Evolutionary conservation across 2,888 invertebrate genomes (phyloP), one percentile per base, ranked within the genome.

Genomic region (Oasisia sp.): DNA sequence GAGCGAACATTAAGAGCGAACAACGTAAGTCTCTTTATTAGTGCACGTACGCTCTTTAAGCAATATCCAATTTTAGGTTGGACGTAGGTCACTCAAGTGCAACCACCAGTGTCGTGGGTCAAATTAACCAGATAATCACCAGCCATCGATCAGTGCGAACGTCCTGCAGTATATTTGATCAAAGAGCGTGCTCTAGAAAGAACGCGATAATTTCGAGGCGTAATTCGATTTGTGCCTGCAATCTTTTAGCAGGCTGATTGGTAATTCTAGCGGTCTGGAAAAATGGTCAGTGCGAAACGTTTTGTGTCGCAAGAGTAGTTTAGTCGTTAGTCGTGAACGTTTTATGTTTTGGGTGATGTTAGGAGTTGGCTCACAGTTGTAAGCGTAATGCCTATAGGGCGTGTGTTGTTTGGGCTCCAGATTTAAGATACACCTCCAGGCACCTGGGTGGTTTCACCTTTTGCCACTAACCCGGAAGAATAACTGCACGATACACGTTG

Each of bases 181-280:
- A 74, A 74, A 74, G 74, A 27, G 74, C 74, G 7, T 74, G 74
- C 19, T 27, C 74, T 19, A 4, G 74, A 74, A 74, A 74, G 74
- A 74, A 74, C 27, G 27, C 19, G 74, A 74, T 74, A 19, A 27
- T 74, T 19, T 74, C n/a, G 74, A n/a, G 74, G 27, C 7, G 74
- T 74, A 74, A 74, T 74, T 74, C 74, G 74, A 74, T 74, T 74
- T 74, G 74, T 19, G 74, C 74, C 74, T 74, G 74, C n/a, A 74
- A 74, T 74, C 74, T 74, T 74, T 74, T 74, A 27, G 74, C 74
- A 27, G 74, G 7, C 27, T 19, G 27, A n/a, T 74, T 7, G 27
- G 74, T 74, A 74, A 74, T 74, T 74, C 74, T 74, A 74, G 74
- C 27, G n/a, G 1, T 74, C 74, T 74, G 7, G 19, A n/a, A 74